A percentile compares a stretch with the other conserved stretches of the same genome.
Evolutionary conservation across 2,797 vertebrate species (phyloP).

Genomic region (Pseudochromis fuscus): DNA sequence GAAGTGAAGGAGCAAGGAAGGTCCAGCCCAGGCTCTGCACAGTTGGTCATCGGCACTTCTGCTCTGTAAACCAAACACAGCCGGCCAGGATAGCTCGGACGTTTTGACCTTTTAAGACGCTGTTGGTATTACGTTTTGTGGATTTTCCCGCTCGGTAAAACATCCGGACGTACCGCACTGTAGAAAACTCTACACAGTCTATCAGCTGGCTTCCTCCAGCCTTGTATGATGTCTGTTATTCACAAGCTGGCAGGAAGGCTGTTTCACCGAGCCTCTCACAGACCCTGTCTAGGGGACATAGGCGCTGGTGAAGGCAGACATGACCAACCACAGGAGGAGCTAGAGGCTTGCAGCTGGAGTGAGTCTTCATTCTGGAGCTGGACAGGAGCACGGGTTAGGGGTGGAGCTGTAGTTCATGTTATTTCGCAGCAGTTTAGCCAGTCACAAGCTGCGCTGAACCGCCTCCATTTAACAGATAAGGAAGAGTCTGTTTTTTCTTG

Average conservation of each 20-base stretch:
- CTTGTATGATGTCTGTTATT: conserved; percentile 81
- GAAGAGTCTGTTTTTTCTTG: conserved; percentile 8
- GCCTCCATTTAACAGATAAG: conserved; percentile 21
- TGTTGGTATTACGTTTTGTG: conserved; percentile 14
- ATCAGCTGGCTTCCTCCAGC: conserved; percentile 46
- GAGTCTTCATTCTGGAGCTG: conserved; percentile 73
- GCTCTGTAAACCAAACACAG: conserved; percentile 45
- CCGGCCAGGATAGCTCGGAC: conserved; percentile 19
- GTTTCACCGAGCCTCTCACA: conserved; percentile 79
- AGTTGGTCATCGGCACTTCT: conserved; percentile 49
- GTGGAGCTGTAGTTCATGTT: conserved; percentile 44
- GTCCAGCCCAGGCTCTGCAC: conserved; percentile 70
- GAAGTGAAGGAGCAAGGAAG: conserved; percentile 82
- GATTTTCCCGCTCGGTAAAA: conserved; percentile 38
- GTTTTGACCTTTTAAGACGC: conserved; percentile 23
- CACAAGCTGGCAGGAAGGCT: conserved; percentile 84
- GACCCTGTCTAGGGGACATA: conserved; percentile 77
- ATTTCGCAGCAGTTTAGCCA: conserved; percentile 34
- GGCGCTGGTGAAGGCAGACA: conserved; percentile 69
- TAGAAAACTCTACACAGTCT: conserved; percentile 46
- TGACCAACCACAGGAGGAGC: conserved; percentile 79
- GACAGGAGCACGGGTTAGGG: conserved; percentile 43
- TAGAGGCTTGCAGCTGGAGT: conserved; percentile 79
- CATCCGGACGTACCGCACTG: conserved; percentile 21
- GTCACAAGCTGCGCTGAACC: conserved; percentile 21